Evolutionary conservation across 2,113 vertebrate genomes (phyloP).

Genomic region (Entelurus aequoreus): DNA sequence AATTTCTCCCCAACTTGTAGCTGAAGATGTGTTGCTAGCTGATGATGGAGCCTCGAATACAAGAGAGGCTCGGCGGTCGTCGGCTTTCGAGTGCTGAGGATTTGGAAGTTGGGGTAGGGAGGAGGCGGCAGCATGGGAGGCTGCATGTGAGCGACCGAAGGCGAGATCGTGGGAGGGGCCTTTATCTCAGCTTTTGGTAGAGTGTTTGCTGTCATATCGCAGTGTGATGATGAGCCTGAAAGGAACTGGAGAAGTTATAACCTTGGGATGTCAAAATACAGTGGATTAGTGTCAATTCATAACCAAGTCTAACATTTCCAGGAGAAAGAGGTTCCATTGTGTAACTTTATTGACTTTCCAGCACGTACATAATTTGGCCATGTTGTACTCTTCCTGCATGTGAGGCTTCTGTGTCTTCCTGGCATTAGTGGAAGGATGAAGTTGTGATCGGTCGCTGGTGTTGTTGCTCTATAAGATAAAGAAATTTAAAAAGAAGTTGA

Average conservation of each 20-base stretch:
- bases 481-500: conserved; percentile 7
- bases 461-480: conserved; percentile 31
- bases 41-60: conserved; percentile 3
- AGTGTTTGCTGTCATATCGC: conserved; percentile 3
- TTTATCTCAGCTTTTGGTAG: no score
- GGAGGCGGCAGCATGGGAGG: conserved; percentile 39
- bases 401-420: conserved; percentile 6
- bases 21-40: conserved; percentile 6
- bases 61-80: conserved; percentile 1
- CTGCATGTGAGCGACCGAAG: conserved; percentile 41
- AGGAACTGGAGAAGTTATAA: background rate
- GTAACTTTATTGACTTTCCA: background rate
- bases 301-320: no score
- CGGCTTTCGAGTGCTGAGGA: conserved; percentile 5
- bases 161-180: conserved; percentile 7
- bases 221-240: conserved; percentile 32
- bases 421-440: background rate
- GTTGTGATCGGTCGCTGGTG: background rate
- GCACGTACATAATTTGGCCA: conserved; percentile 33
- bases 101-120: conserved; percentile 31
- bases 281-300: no score
- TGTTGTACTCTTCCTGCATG: background rate
- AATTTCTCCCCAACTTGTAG: background rate
- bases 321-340: no score
- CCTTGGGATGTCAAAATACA: no score